These are phyloP conservation scores for Sternotherus odoratus DNA, from an alignment of 2,797 vertebrate species.

Conservation along the genomic window DNA sequence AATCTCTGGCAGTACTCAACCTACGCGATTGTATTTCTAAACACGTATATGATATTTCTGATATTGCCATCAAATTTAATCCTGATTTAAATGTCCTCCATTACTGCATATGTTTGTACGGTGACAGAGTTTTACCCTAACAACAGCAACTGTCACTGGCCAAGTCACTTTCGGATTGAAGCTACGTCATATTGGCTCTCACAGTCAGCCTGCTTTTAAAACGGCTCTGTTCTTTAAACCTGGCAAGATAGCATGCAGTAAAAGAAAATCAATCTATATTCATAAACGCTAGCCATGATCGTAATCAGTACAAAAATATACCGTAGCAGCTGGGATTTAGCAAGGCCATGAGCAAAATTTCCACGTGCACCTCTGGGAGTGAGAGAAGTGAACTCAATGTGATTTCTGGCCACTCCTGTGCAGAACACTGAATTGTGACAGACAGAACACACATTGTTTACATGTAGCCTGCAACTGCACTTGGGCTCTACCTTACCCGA, in stretches of 20 bases:
- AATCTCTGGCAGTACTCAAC: not conserved
- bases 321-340: not conserved
- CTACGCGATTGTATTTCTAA: slow-evolving; percentile 23
- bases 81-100: slow-evolving; percentile 9
- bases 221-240: not conserved
- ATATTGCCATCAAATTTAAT: slow-evolving; percentile 39
- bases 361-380: slow-evolving; percentile 17
- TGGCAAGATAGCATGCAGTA: fast-evolving
- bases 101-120: not conserved
- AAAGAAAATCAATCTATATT: not conserved
- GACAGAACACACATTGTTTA: not conserved
- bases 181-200: not conserved
- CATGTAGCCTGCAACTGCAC: not conserved
- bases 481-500: slow-evolving; percentile 36
- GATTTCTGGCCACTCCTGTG: slow-evolving; percentile 51
- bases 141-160: not conserved
- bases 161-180: slow-evolving; percentile 10
- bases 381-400: slow-evolving; percentile 38
- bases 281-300: not conserved
- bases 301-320: not conserved
- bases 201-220: not conserved
- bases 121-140: not conserved
- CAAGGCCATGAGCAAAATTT: slow-evolving; percentile 10
- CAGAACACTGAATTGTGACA: slow-evolving; percentile 1
- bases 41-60: not conserved